Evolutionary conservation across 2,113 vertebrate genomes (phyloP).

Genomic region (Cheilinus undulatus): DNA sequence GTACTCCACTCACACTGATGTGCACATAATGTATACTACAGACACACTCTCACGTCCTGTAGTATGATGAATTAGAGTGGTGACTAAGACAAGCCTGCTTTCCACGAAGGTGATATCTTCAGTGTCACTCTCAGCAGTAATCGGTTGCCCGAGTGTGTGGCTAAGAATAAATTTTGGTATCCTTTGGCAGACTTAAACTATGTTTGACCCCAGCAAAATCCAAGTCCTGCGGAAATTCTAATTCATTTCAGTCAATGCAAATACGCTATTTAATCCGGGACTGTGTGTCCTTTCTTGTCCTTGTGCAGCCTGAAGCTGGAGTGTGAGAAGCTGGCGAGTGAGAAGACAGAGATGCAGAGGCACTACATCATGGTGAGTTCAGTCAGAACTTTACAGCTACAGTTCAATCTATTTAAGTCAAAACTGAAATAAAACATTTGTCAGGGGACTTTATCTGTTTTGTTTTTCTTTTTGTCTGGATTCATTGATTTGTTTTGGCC

Average conservation of each 20-base stretch:
- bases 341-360: conserved; percentile 92
- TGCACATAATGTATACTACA: not conserved
- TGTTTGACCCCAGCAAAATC: conserved; percentile 39
- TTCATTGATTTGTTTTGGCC: not conserved
- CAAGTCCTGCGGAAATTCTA: conserved; percentile 43
- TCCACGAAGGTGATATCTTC: conserved; percentile 25
- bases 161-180: not conserved
- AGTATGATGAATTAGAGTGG: conserved; percentile 2
- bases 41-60: not conserved
- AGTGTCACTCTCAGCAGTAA: conserved; percentile 35
- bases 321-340: conserved; percentile 93
- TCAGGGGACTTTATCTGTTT: not conserved
- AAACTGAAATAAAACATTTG: too few relatives aligned
- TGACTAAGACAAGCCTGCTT: conserved; percentile 21
- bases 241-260: conserved; percentile 51
- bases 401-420: conserved; percentile 5
- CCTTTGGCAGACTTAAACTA: conserved; percentile 30
- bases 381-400: conserved; percentile 16
- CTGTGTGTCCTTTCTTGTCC: conserved; percentile 37
- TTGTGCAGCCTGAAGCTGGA: conserved; percentile 94
- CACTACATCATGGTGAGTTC: conserved; percentile 97
- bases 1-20: not conserved
- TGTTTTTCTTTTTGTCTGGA: not conserved
- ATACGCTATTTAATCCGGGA: conserved; percentile 36
- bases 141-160: not conserved